Conservation (phyloP, 1,140 invertebrate species). For the Zaprionus lachaisei region DNA sequence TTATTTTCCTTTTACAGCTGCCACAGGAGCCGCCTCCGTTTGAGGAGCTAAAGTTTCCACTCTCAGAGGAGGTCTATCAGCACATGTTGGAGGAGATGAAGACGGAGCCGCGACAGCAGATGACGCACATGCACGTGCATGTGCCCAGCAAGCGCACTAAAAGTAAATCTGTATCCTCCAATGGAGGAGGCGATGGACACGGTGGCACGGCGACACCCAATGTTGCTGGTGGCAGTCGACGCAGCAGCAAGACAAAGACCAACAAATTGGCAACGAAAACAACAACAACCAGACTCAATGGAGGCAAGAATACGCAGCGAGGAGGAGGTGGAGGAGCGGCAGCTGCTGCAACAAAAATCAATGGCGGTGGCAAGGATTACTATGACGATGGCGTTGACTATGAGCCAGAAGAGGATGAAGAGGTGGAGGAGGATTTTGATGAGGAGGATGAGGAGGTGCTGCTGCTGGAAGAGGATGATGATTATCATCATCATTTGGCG, state of each 20-base stretch:
- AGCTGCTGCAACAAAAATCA: constrained; percentile 1
- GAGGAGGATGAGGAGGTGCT: background rate
- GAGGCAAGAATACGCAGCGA: constrained; percentile 21
- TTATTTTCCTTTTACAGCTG: background rate
- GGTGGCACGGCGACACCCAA: constrained; percentile 3
- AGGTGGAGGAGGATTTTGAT: constrained; percentile 38
- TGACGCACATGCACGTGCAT: background rate
- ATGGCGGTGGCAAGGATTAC: constrained; percentile 23
- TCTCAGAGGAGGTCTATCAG: constrained; percentile 64
- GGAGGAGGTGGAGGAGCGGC: constrained; percentile 1
- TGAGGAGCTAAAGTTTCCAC: constrained; percentile 60
- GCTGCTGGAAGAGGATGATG: constrained; percentile 64
- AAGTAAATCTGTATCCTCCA: constrained; percentile 69
- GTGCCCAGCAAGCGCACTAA: constrained; percentile 52
- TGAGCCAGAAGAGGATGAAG: constrained; percentile 49
- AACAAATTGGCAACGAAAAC: constrained; percentile 30
- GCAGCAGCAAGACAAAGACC: constrained; percentile 65
- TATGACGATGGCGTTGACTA: constrained; percentile 48
- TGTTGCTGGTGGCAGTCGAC: constrained; percentile 43
- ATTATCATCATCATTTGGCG: constrained; percentile 74
- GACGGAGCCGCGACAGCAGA: constrained; percentile 27
- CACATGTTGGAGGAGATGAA: constrained; percentile 49
- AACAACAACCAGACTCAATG: constrained; percentile 17
- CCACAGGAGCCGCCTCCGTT: constrained; percentile 46
- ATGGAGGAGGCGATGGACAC: constrained; percentile 51